Base-by-base conservation (phyloP, 2,797 vertebrate genomes). In the Rhinichthys osculus region DNA sequence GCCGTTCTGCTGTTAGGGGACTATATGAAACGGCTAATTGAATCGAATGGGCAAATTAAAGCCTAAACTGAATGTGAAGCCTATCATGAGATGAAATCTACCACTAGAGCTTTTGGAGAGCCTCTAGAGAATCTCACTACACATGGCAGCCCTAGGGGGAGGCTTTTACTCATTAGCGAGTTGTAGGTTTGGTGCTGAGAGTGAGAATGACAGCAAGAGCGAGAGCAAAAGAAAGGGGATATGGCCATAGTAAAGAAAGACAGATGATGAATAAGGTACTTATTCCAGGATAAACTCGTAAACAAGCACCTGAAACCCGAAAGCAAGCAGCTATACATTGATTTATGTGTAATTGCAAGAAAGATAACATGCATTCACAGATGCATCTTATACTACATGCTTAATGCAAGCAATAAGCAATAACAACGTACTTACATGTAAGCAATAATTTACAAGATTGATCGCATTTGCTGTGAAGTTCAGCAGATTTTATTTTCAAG, bases 41-140 rank as follows among this genome's bases (percentile, higher is more conserved):
- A 69, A 78, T 40, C 7, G n/a, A 77, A 84, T 54, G 23, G 64
- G 35, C 10, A 42, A 84, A 79, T 71, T 27, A 78, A 85, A 59
- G 38, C n/a, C 27, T 17, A 70, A 44, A 85, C 67, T 47, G 38
- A 35, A 87, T 78, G 77, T 71, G 44, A 73, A 81, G 57, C 71
- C 50, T 74, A 74, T 81, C 47, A 44, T 83, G 59, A 84, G 70
- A 82, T 64, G 83, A 90, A 89, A 90, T 89, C 86, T 54, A 77
- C 85, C 27, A 69, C 35, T 87, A 82, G 89, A 91, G 86, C 79
- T 84, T 79, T 86, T 79, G 81, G 70, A 78, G 78, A 89, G 90
- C 81, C 84, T 87, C 47, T 78, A 86, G 82, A 76, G 84, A 89
- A 84, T 89, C 78, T 84, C 62, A 79, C 86, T 87, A 85, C 87